Evolutionary conservation across 1,140 invertebrate genomes (phyloP).

Genomic region (Protaetia brevitarsis): DNA sequence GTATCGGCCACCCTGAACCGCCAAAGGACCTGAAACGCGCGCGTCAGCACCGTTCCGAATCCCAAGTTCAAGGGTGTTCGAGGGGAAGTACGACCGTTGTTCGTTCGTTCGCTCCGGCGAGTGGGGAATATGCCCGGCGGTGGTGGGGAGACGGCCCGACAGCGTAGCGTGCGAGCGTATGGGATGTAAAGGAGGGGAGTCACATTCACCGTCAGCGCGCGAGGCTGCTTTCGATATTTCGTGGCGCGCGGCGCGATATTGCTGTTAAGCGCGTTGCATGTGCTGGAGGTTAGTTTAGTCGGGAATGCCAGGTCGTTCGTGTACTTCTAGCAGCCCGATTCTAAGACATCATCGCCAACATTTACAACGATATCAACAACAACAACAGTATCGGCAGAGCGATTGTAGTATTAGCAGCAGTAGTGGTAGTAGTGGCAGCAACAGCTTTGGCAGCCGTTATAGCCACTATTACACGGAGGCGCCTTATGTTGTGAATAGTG

Average conservation of each 20-base stretch:
- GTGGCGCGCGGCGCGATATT: background rate
- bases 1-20: constrained; percentile 14
- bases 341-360: constrained; percentile 24
- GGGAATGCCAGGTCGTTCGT: constrained; percentile 47
- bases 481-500: constrained; percentile 31
- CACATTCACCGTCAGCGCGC: constrained; percentile 20
- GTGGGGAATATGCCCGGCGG: background rate
- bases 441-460: constrained; percentile 15
- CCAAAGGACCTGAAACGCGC: constrained; percentile 32
- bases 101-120: background rate
- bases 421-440: background rate
- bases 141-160: constrained; percentile 45
- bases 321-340: constrained; percentile 38
- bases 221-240: background rate
- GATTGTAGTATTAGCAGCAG: background rate
- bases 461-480: constrained; percentile 31
- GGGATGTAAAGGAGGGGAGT: constrained; percentile 38
- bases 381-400: constrained; percentile 8
- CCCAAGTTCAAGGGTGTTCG: constrained; percentile 67
- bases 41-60: constrained; percentile 46
- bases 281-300: constrained; percentile 28
- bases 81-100: constrained; percentile 38
- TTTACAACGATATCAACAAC: background rate
- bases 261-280: constrained; percentile 15
- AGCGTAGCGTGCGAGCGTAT: background rate